Percentiles rank a stretch among this genome's conserved stretches.
These are phyloP conservation scores for Branchinecta sandiegonensis DNA, from an alignment of 2,888 invertebrate genomes.

Conservation along the genomic window DNA sequence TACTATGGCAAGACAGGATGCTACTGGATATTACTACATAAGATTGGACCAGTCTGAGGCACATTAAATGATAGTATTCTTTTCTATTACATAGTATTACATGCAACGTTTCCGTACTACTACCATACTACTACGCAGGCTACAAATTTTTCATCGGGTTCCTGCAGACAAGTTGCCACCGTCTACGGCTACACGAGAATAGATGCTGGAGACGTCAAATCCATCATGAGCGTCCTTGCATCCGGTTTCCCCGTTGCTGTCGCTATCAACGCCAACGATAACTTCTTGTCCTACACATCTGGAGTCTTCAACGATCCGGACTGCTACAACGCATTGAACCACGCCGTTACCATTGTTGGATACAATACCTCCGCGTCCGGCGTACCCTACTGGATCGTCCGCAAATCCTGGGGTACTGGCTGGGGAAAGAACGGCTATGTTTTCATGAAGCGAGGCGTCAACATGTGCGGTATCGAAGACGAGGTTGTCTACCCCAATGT, in stretches of 20 bases:
- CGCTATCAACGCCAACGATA: conserved; percentile 5
- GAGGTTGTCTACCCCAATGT: not conserved
- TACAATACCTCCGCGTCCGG: conserved; percentile 15
- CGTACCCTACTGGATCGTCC: conserved; percentile 20
- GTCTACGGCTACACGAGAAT: conserved; percentile 12
- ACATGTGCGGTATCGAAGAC: conserved; percentile 16
- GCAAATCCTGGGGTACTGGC: conserved; percentile 20
- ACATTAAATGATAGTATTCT: too few relatives aligned
- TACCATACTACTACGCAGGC: too few relatives aligned
- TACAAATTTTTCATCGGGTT: too few relatives aligned
- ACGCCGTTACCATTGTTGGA: conserved; percentile 20
- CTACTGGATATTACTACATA: too few relatives aligned
- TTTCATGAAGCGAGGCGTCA: conserved; percentile 18
- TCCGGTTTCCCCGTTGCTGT: conserved; percentile 12
- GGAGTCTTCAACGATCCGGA: conserved; percentile 19
- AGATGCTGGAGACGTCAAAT: not conserved
- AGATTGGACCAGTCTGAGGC: too few relatives aligned
- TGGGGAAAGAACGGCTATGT: conserved; percentile 21
- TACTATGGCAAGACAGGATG: too few relatives aligned
- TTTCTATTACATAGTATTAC: too few relatives aligned
- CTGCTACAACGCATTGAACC: conserved; percentile 18
- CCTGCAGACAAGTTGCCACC: conserved; percentile 5
- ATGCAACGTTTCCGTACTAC: too few relatives aligned
- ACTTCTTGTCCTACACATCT: conserved; percentile 8
- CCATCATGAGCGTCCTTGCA: conserved; percentile 16